Base-by-base conservation (phyloP, 2,888 invertebrate genomes). In the Lochmaea capreae region DNA sequence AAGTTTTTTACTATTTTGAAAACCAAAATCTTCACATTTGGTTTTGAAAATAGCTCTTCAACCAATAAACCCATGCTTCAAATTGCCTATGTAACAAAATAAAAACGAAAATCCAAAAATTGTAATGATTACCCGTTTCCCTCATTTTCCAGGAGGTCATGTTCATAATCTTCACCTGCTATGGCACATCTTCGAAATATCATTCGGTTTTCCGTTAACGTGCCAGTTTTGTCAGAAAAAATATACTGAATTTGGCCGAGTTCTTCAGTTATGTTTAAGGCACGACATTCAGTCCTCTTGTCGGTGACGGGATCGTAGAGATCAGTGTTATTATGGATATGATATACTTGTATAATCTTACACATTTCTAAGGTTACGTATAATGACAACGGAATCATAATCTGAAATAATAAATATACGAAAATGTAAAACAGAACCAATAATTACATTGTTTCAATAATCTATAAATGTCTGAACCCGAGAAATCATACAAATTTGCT, bases 181-280 rank as follows among this genome's bases (percentile, higher is more conserved):
- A 98, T 93, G 3, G 95, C 93, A 85, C 98, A 98, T 65, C 95
- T 90, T 72, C 96, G 92, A 87, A 99, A 99, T 83, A 97, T 91
- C 98, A 99, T 99, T 87, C 96, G 94, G 87, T 99, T 99, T 88
- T 98, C 98, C 0, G 99, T 99, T 72, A 99, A 88, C 2, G 99
- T 99, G 8, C 99, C 99, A 1, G 99, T 99, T 88, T 99, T 99
- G 87, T 99, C 99, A 11, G 96, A 97, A 88, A 99, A 98, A 78
- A 99, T 91, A 84, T 98, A 98, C 84, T 96, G 94, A 65, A 95
- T 90, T 89, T 99, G 98, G 1, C 99, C 99, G 81, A 99, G 90
- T 88, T 99, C 98, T 87, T 99, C 98, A 0, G 98, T 97, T 78
- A 99, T 98, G 86, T 99, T 98, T 84, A 97, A 90, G 58, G 98